These are phyloP conservation scores for Dicerorhinus sumatrensis DNA, from an alignment of 2,113 vertebrate genomes.

Conservation along the genomic window DNA sequence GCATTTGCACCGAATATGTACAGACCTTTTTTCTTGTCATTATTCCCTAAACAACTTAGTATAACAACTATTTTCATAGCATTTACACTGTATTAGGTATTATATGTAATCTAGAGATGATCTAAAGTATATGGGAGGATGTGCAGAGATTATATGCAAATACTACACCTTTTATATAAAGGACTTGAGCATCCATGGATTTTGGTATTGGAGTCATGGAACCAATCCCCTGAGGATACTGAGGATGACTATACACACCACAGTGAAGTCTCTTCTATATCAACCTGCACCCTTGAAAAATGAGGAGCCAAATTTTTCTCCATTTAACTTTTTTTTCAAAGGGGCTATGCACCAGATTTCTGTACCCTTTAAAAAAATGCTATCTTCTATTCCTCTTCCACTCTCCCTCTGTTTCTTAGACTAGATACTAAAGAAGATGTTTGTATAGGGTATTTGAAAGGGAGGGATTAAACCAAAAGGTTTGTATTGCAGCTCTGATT, in stretches of 20 bases:
- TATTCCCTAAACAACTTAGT: too few relatives aligned
- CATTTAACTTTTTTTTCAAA: neutral
- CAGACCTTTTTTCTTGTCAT: too few relatives aligned
- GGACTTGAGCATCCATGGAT: too few relatives aligned
- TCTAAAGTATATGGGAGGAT: too few relatives aligned
- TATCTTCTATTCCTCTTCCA: neutral
- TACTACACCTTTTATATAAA: too few relatives aligned
- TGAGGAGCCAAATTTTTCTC: neutral
- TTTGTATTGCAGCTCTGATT: neutral
- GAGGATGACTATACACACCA: neutral
- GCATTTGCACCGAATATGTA: too few relatives aligned
- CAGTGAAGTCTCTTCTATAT: neutral
- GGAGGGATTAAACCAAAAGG: neutral
- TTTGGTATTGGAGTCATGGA: too few relatives aligned
- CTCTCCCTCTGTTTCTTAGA: neutral
- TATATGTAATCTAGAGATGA: too few relatives aligned
- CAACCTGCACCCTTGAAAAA: neutral
- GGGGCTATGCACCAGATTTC: neutral
- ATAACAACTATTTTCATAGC: too few relatives aligned
- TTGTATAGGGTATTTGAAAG: neutral
- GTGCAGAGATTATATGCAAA: too few relatives aligned
- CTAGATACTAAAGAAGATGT: neutral
- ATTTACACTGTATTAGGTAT: too few relatives aligned
- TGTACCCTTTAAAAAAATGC: neutral
- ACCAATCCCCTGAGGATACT: too few relatives aligned